These are phyloP conservation scores for Speoplatyrhinus poulsoni DNA, from an alignment of 2,113 vertebrate species.

Conservation along the genomic window DNA sequence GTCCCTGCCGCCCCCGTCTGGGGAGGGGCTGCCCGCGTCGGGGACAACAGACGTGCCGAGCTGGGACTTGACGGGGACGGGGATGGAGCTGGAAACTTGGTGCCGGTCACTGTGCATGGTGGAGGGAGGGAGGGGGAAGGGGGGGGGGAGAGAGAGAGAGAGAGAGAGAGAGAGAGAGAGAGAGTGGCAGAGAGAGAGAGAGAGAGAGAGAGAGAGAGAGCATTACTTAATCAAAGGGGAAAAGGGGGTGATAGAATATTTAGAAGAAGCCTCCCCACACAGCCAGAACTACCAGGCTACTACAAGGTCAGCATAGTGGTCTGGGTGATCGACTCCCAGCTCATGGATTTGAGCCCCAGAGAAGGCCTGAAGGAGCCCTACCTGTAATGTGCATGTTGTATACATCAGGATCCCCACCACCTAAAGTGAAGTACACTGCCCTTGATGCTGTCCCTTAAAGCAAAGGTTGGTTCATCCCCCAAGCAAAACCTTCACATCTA, in stretches of 20 bases:
- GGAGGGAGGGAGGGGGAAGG: conserved; percentile 33
- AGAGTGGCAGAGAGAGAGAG: not conserved
- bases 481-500: no score
- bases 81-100: conserved; percentile 86
- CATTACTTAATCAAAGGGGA: not conserved
- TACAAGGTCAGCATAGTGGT: no score
- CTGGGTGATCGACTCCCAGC: no score
- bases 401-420: no score
- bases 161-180: not conserved
- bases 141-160: not conserved
- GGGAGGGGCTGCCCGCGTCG: conserved; percentile 81
- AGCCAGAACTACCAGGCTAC: not conserved
- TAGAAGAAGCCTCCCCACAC: not conserved
- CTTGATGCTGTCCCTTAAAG: no score
- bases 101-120: conserved; percentile 83
- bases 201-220: conserved; percentile 6
- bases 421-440: no score
- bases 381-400: no score
- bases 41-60: conserved; percentile 76
- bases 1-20: conserved; percentile 85
- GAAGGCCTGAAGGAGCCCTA: no score
- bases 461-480: no score
- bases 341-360: no score
- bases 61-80: conserved; percentile 85
- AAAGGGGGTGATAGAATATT: conserved; percentile 15